Evolutionary conservation across 2,888 invertebrate genomes (phyloP), one percentile per base, ranked within the genome.

Genomic region (Synergus itoensis): DNA sequence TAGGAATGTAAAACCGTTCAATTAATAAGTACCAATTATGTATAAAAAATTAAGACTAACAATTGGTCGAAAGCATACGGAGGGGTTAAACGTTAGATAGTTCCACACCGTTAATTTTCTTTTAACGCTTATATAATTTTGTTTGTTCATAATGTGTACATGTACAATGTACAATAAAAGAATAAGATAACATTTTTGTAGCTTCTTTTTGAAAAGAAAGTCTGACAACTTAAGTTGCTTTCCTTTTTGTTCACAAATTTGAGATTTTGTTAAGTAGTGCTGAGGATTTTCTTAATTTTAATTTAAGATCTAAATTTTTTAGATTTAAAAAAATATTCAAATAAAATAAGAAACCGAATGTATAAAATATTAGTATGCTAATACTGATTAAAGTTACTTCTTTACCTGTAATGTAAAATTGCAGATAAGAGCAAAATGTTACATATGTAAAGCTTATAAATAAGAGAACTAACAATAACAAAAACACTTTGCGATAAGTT

Each of bases 1-100:
- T 81, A 87, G 89, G 89, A 90, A 89, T 89, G 87, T 89, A 87
- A 85, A 87, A 86, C 85, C 83, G 81, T 80, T 86, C 76, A 83
- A 83, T 82, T 86, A 83, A 80, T 81, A 86, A 85, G 84, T 81
- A 86, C 85, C 81, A 84, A 87, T 86, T 83, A 85, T n/a, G n/a
- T n/a, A n/a, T 84, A 84, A 80, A 78, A 84, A 76, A 77, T 81
- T 82, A 77, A 75, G 57, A 69, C 64, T 60, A 81, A 82, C 73
- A 77, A 78, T 62, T 69, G 43, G 28, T 73, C 48, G 48, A 77
- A 84, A 78, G 77, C 79, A 84, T 82, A 76, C 77, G 84, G 78
- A 80, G 76, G 76, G 69, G 53, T 77, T 82, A 80, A 81, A 81
- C 67, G 79, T 81, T 79, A 79, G 77, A 79, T 79, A 82, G 79